Evolutionary conservation across 2,888 invertebrate species (phyloP).

Genomic region (Pyrocoelia pectoralis): DNA sequence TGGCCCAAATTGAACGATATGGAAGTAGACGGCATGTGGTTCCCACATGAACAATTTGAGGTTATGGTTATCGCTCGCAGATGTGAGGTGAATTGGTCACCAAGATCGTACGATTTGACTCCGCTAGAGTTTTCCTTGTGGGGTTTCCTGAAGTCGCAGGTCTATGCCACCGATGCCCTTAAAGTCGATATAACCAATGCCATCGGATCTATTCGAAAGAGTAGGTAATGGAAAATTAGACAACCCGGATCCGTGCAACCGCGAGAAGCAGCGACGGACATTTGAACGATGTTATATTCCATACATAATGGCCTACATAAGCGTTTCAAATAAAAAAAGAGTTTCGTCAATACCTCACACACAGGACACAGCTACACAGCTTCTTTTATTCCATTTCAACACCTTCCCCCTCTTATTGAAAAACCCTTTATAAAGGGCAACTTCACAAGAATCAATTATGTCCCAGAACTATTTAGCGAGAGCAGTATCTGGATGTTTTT

Average conservation of each 20-base stretch:
- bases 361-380: too few species aligned
- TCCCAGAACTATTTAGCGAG: too few species aligned
- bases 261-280: constrained; percentile 36
- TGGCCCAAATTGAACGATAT: constrained; percentile 34
- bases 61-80: constrained; percentile 39
- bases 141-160: constrained; percentile 43
- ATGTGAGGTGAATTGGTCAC: constrained; percentile 40
- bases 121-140: constrained; percentile 45
- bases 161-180: constrained; percentile 40
- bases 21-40: constrained; percentile 29
- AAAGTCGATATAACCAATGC: constrained; percentile 35
- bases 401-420: too few species aligned
- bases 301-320: constrained; percentile 2
- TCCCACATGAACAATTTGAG: constrained; percentile 42
- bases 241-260: constrained; percentile 33
- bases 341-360: too few species aligned
- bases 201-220: constrained; percentile 49
- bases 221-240: constrained; percentile 43
- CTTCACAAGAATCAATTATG: too few species aligned
- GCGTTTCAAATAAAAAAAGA: too few species aligned
- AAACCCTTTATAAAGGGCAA: too few species aligned
- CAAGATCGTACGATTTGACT: constrained; percentile 44
- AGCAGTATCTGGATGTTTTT: too few species aligned
- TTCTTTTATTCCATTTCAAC: too few species aligned
- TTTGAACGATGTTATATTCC: constrained; percentile 12